Percentiles rank a stretch among this genome's conserved stretches.
Evolutionary conservation across 2,797 vertebrate species (phyloP).

Genomic region (Myiotriccus ornatus): DNA sequence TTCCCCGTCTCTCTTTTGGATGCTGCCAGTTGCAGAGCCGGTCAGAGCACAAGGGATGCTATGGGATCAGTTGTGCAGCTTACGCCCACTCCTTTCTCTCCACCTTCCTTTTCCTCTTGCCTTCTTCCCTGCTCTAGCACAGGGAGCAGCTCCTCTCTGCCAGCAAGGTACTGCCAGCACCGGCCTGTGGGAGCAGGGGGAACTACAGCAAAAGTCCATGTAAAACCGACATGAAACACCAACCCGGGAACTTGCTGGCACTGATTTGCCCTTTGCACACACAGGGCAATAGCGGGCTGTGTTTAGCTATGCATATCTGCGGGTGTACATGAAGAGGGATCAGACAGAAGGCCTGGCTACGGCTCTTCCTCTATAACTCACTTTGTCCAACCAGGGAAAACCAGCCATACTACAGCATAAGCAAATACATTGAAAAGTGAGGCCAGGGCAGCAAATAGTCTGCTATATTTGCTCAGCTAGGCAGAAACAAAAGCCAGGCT

Average conservation of each 20-base stretch:
- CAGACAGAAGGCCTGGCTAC: neutral
- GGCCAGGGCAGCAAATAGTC: neutral
- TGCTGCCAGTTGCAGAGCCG: neutral
- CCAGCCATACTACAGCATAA: neutral
- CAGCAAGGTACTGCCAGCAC: neutral
- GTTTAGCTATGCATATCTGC: accelerated
- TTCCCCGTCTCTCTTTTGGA: neutral
- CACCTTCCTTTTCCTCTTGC: neutral
- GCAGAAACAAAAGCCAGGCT: conserved; percentile 25
- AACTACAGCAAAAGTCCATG: neutral
- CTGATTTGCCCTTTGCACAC: neutral
- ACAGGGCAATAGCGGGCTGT: accelerated
- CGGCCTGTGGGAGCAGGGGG: neutral
- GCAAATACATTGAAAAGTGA: neutral
- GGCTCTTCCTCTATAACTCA: neutral
- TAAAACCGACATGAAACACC: accelerated
- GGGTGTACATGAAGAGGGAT: neutral
- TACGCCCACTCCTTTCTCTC: neutral
- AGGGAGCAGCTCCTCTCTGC: neutral
- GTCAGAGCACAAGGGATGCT: neutral
- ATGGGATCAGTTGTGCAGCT: accelerated
- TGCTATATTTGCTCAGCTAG: neutral
- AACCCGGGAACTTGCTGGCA: accelerated
- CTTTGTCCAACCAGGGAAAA: neutral
- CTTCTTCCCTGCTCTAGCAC: neutral